Conservation (phyloP, 2,888 invertebrate species). For the Phragmatobia fuliginosa region DNA sequence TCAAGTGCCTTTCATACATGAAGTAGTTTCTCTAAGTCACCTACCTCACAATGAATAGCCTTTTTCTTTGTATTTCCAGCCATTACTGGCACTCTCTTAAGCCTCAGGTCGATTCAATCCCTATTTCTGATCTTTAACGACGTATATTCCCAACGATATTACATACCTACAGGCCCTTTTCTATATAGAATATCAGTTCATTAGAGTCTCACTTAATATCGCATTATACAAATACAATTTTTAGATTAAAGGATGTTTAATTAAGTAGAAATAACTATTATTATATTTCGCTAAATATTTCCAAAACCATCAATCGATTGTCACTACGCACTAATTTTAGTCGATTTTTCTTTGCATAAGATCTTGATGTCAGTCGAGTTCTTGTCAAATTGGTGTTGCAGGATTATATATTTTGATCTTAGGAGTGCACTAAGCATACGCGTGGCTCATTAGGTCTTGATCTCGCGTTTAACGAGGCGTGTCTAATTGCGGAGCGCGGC, state of each 20-base stretch:
- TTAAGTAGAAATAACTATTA: slow-evolving; percentile 40
- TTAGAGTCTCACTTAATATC: slow-evolving; percentile 20
- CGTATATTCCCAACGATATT: slow-evolving; percentile 22
- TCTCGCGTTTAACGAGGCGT: slow-evolving; percentile 79
- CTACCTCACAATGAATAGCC: slow-evolving; percentile 42
- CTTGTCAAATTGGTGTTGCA: slow-evolving; percentile 55
- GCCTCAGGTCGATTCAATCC: slow-evolving; percentile 45
- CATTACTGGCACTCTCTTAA: slow-evolving; percentile 43
- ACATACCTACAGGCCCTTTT: slow-evolving; percentile 25
- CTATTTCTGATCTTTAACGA: slow-evolving; percentile 37
- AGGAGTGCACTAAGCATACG: slow-evolving; percentile 78
- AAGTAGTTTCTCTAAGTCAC: slow-evolving; percentile 34
- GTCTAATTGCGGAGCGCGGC: slow-evolving; percentile 75
- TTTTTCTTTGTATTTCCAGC: slow-evolving; percentile 45
- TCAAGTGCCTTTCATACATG: slow-evolving; percentile 37
- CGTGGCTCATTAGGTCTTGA: slow-evolving; percentile 83
- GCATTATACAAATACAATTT: slow-evolving; percentile 14
- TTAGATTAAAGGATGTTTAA: slow-evolving; percentile 51
- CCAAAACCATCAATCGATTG: slow-evolving; percentile 70
- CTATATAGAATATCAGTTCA: slow-evolving; percentile 29
- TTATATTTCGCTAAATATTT: slow-evolving; percentile 50
- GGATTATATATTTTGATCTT: slow-evolving; percentile 81
- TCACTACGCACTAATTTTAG: slow-evolving; percentile 56
- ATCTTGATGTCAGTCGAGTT: slow-evolving; percentile 32
- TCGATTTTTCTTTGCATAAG: slow-evolving; percentile 36